Percentiles rank a stretch among this genome's conserved stretches.
These are phyloP conservation scores for Leptonema lineaticorne DNA, from an alignment of 1,140 invertebrate species.

Conservation along the genomic window DNA sequence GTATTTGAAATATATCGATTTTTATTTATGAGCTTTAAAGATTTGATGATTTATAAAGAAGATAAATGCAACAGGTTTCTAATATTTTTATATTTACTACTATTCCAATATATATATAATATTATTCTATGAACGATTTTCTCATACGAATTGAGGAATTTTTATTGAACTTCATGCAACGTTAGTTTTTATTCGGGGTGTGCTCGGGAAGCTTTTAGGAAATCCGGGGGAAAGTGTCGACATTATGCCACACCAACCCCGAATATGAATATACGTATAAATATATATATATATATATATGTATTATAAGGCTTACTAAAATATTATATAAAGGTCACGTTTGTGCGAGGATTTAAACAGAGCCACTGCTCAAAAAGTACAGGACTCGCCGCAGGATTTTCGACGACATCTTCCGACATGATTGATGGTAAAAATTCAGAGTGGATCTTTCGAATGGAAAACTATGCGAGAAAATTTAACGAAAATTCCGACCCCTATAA, in stretches of 20 bases:
- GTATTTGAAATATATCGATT: too few species aligned
- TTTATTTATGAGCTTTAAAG: too few species aligned
- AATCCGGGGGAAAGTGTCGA: neutral
- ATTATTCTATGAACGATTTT: constrained; percentile 7
- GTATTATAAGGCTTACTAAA: neutral
- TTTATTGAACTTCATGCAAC: constrained; percentile 26
- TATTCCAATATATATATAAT: neutral
- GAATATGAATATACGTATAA: neutral
- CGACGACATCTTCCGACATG: constrained; percentile 12
- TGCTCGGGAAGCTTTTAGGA: neutral
- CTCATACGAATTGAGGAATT: constrained; percentile 11
- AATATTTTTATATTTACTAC: neutral
- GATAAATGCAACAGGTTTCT: too few species aligned
- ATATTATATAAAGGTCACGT: constrained; percentile 10
- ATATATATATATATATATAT: constrained; percentile 5
- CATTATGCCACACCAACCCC: neutral
- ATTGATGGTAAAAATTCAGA: constrained; percentile 20
- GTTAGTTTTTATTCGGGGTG: constrained; percentile 17
- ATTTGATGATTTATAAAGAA: neutral
- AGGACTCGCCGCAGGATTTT: neutral
- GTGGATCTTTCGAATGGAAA: too few species aligned
- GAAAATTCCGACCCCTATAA: neutral
- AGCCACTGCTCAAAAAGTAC: neutral
- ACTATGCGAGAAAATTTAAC: neutral
- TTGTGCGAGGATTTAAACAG: neutral